Evolutionary conservation across 1,140 invertebrate genomes (phyloP).

Genomic region (Capitella teleta): DNA sequence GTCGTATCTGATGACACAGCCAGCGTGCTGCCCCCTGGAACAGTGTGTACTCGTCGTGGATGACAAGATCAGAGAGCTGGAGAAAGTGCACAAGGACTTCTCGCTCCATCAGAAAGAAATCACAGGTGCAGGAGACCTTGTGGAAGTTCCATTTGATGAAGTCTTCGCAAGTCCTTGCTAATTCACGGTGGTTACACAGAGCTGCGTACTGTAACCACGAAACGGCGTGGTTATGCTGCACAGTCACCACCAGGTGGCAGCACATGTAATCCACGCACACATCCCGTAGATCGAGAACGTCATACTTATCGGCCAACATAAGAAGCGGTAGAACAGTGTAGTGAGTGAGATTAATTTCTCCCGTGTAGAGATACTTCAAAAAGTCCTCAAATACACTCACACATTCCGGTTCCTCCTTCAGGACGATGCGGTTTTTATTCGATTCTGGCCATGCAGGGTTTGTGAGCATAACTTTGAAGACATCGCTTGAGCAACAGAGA

Average conservation of each 20-base stretch:
- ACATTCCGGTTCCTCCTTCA: slow-evolving; percentile 75
- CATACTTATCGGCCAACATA: slow-evolving; percentile 85
- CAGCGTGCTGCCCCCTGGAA: slow-evolving; percentile 59
- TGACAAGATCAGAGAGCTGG: slow-evolving; percentile 74
- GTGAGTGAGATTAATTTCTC: slow-evolving; percentile 72
- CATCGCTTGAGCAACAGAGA: slow-evolving; percentile 86
- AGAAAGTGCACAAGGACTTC: slow-evolving; percentile 66
- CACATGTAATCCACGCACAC: slow-evolving; percentile 69
- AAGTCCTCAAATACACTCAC: slow-evolving; percentile 76
- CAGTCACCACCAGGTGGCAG: slow-evolving; percentile 71
- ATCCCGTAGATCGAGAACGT: slow-evolving; percentile 71
- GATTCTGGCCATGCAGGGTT: slow-evolving; percentile 85
- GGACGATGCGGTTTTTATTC: slow-evolving; percentile 65
- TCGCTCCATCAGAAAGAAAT: slow-evolving; percentile 71
- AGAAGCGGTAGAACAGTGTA: slow-evolving; percentile 72
- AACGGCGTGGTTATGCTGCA: slow-evolving; percentile 63
- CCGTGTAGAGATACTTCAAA: slow-evolving; percentile 85
- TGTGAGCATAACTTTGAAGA: slow-evolving; percentile 94
- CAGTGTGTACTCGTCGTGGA: slow-evolving; percentile 75
- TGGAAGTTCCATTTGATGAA: slow-evolving; percentile 89
- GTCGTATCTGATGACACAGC: slow-evolving; percentile 8
- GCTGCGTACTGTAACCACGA: slow-evolving; percentile 83
- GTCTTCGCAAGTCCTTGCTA: slow-evolving; percentile 64
- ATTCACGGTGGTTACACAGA: slow-evolving; percentile 64
- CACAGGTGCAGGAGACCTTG: slow-evolving; percentile 53